These are phyloP conservation scores for Pseudoatta argentina DNA, from an alignment of 1,140 invertebrate species.

Conservation along the genomic window DNA sequence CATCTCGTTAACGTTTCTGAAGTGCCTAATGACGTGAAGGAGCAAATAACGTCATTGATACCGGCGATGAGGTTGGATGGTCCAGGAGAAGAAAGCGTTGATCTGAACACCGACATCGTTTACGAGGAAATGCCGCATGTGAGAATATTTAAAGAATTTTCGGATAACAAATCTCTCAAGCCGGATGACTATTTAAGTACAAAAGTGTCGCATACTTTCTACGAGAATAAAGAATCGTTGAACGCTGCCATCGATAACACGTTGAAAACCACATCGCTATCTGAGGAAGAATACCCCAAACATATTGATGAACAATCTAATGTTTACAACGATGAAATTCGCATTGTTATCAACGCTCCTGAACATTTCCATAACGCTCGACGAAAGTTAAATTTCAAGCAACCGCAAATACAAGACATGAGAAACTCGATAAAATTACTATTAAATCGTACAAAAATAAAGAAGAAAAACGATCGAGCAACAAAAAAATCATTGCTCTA, in stretches of 20 bases:
- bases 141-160: neutral
- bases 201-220: neutral
- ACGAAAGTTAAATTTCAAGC: neutral
- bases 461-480: neutral
- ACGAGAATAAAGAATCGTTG: slow-evolving; percentile 17
- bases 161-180: neutral
- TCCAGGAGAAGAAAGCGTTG: slow-evolving; percentile 39
- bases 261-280: neutral
- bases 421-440: neutral
- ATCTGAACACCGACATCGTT: slow-evolving; percentile 50
- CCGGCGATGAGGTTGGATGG: slow-evolving; percentile 24
- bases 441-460: neutral
- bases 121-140: neutral
- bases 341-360: neutral
- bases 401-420: neutral
- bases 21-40: slow-evolving; percentile 33
- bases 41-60: slow-evolving; percentile 9
- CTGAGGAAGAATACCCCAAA: neutral
- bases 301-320: neutral
- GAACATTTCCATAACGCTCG: neutral
- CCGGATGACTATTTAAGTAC: neutral
- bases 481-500: neutral
- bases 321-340: neutral
- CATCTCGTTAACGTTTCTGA: slow-evolving; percentile 32
- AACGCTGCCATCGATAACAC: neutral